These are phyloP conservation scores for Petrosia ficiformis DNA, from an alignment of 37 sponge, comb jelly and placozoan genomes.

Conservation along the genomic window DNA sequence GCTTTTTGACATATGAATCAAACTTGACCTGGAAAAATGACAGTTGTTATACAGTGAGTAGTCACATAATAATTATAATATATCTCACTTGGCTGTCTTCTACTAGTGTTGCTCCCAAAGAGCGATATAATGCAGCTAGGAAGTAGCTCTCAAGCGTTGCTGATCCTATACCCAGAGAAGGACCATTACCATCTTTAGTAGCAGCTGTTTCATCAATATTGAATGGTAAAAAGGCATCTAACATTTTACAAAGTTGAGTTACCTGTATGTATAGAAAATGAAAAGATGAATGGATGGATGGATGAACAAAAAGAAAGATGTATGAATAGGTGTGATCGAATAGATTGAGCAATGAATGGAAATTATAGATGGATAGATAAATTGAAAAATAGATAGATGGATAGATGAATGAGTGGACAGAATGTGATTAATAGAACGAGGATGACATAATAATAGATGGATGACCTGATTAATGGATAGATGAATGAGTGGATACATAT, in stretches of 20 bases:
- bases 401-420: background rate
- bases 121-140: constrained; percentile 84
- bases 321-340: background rate
- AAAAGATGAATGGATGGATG: constrained; percentile 1
- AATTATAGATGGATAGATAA: background rate
- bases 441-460: background rate
- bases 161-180: constrained; percentile 53
- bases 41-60: no score
- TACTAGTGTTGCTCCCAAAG: constrained; percentile 88
- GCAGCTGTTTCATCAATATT: constrained; percentile 46
- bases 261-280: constrained; percentile 28
- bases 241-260: constrained; percentile 77
- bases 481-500: background rate
- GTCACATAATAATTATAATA: no score
- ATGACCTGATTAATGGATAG: background rate
- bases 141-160: constrained; percentile 81
- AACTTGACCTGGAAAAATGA: no score
- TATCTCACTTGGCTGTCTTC: constrained; percentile 94
- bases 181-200: constrained; percentile 37
- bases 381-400: background rate
- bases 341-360: background rate
- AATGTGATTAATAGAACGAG: background rate
- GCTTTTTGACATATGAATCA: constrained; percentile 81
- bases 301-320: background rate
- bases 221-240: constrained; percentile 83